These are phyloP conservation scores for Lucifuga dentata DNA, from an alignment of 2,113 vertebrate species.

Conservation along the genomic window DNA sequence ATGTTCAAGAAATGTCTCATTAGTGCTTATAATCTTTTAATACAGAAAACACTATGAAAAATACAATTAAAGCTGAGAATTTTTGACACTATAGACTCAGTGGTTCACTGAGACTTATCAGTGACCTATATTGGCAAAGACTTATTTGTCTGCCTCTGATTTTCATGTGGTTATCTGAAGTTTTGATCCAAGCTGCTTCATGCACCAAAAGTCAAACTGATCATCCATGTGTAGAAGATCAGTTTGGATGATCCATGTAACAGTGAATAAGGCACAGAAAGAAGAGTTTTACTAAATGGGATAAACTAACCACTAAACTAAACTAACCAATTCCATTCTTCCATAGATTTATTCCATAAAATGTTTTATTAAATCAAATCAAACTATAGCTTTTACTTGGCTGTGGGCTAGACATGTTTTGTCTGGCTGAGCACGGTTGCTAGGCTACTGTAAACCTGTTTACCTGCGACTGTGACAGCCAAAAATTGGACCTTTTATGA, in stretches of 20 bases:
- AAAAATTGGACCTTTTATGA: slow-evolving; percentile 1
- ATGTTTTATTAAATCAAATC: slow-evolving; percentile 14
- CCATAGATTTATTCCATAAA: no score
- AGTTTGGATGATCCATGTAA: no score
- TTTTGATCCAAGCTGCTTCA: slow-evolving; percentile 44
- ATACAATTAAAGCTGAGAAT: neutral
- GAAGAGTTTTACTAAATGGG: neutral
- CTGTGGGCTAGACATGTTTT: slow-evolving; percentile 10
- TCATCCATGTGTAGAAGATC: no score
- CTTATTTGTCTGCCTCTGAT: slow-evolving; percentile 39
- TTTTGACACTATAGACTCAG: neutral
- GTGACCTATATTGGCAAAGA: slow-evolving; percentile 43
- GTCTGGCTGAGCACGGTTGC: slow-evolving; percentile 5
- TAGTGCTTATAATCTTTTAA: slow-evolving; percentile 14
- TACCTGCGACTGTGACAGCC: neutral
- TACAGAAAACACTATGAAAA: slow-evolving; percentile 4
- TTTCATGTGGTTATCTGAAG: slow-evolving; percentile 27
- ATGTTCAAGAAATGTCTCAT: slow-evolving; percentile 13
- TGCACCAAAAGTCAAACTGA: slow-evolving; percentile 22
- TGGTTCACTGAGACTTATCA: neutral
- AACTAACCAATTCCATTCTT: slow-evolving; percentile 21
- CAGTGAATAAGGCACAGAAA: neutral
- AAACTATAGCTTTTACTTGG: slow-evolving; percentile 21
- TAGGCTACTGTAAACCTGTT: slow-evolving; percentile 16
- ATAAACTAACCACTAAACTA: neutral